phyloP scores from a whole-genome alignment of 2,797 vertebrate species.

The Sciurus carolinensis region DNA sequence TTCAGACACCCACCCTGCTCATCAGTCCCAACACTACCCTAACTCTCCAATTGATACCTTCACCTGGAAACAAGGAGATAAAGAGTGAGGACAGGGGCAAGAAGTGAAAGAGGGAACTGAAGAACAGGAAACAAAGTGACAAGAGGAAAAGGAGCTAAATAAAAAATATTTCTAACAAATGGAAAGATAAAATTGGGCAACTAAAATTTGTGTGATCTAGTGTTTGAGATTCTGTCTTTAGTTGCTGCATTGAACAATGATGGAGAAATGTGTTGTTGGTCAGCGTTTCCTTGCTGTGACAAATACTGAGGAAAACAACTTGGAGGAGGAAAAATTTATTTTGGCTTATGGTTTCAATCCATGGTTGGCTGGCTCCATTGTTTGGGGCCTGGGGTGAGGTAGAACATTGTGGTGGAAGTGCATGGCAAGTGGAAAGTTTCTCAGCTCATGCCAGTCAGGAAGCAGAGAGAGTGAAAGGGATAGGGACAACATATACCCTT shows the following conservation, averaged over 20 bases:
- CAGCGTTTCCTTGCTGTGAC: not conserved
- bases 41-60: not conserved
- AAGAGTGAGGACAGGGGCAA: not conserved
- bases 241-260: not conserved
- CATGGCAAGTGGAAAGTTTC: not conserved
- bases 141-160: not conserved
- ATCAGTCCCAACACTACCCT: not conserved
- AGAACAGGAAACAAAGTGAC: not conserved
- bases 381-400: too few species aligned
- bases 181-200: not conserved
- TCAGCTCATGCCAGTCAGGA: not conserved
- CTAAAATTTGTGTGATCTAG: not conserved
- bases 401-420: not conserved
- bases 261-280: not conserved
- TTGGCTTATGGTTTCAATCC: not conserved
- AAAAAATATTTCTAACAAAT: not conserved
- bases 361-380: not conserved
- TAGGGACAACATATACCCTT: not conserved
- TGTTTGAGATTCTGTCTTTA: not conserved
- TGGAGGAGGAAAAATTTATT: not conserved
- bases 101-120: not conserved
- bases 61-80: not conserved
- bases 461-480: not conserved
- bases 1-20: not conserved
- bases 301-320: not conserved